phyloP scores from a whole-genome alignment of 2,113 vertebrate genomes.

The Xiphias gladius region DNA sequence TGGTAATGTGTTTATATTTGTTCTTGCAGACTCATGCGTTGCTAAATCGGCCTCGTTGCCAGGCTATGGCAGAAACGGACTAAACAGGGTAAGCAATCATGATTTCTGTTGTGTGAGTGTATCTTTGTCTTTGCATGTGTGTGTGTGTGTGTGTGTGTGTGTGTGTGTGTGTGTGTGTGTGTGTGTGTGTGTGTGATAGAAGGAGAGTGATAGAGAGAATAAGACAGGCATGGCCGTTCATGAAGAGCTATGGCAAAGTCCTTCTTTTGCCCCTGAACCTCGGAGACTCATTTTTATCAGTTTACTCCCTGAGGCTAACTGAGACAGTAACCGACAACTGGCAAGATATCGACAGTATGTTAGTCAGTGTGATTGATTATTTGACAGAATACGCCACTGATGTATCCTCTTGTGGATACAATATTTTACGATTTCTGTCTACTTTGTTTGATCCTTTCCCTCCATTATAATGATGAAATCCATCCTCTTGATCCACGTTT shows the following conservation, averaged over 20 bases:
- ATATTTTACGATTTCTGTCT: not conserved
- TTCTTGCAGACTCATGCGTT: conserved; percentile 89
- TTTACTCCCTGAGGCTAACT: conserved; percentile 28
- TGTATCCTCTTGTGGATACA: not conserved
- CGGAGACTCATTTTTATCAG: conserved; percentile 34
- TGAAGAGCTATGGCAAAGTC: conserved; percentile 20
- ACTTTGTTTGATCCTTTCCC: not conserved
- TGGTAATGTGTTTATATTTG: conserved; percentile 49
- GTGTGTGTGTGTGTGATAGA: not conserved
- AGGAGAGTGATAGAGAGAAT: not conserved
- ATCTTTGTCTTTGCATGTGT: not conserved
- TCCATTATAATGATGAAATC: not conserved
- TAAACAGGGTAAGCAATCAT: conserved; percentile 89
- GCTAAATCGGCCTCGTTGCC: conserved; percentile 94
- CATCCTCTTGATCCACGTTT: not conserved
- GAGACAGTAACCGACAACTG: conserved; percentile 3
- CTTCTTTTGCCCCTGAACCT: conserved; percentile 19
- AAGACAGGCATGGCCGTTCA: conserved; percentile 6
- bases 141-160: not conserved
- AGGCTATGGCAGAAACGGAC: conserved; percentile 91
- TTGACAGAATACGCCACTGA: not conserved
- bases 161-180: not conserved
- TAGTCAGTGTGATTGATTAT: not conserved
- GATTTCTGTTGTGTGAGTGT: not conserved
- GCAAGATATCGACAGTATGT: not conserved